These are phyloP conservation scores for Drosophila kuntzei DNA, from an alignment of 2,888 invertebrate species.

Conservation along the genomic window DNA sequence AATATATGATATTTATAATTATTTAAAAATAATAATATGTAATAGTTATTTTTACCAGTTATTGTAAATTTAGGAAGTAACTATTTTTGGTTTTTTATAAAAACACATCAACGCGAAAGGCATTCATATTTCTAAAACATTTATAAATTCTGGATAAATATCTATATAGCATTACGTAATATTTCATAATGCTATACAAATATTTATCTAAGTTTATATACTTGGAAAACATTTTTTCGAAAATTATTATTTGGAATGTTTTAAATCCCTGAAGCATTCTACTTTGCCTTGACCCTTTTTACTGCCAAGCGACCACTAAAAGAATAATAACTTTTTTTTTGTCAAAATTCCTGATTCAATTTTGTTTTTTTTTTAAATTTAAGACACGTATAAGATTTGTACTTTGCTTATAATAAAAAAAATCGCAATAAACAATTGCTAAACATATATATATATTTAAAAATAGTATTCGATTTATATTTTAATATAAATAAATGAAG, in stretches of 20 bases:
- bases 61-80: background rate
- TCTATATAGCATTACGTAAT: no score
- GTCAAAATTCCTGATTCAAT: background rate
- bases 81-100: no score
- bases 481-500: background rate
- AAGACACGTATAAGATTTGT: background rate
- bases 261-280: background rate
- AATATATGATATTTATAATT: no score
- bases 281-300: background rate
- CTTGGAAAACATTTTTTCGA: background rate
- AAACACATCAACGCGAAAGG: no score
- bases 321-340: background rate
- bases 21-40: no score
- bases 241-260: background rate
- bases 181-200: no score
- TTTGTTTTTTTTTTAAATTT: background rate
- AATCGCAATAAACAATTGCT: background rate
- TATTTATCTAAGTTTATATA: no score
- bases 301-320: background rate
- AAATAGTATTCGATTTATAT: background rate
- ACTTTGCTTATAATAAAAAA: background rate
- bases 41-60: background rate
- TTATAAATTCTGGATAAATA: no score
- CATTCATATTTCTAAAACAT: no score
- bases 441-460: background rate